These are phyloP conservation scores for Eospalax fontanierii DNA, from an alignment of 2,797 vertebrate species.

Conservation along the genomic window DNA sequence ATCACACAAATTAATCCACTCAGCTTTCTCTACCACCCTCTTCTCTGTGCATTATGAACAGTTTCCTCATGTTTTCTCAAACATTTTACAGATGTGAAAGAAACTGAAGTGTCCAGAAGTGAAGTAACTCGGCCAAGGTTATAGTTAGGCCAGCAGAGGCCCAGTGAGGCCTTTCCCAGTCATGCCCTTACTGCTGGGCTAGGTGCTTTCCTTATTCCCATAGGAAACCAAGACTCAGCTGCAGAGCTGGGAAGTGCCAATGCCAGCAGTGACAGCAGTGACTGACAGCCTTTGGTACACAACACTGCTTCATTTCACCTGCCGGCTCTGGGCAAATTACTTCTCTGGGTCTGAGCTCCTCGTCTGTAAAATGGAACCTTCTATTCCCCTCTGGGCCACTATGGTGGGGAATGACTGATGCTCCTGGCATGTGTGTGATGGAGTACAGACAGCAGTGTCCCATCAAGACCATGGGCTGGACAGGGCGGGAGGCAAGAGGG, in stretches of 20 bases:
- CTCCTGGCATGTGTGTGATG: neutral
- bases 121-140: neutral
- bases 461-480: rapidly evolving
- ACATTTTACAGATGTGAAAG: neutral
- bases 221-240: neutral
- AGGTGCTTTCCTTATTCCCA: neutral
- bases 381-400: neutral
- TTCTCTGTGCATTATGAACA: neutral
- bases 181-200: neutral
- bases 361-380: neutral
- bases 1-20: neutral
- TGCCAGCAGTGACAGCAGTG: neutral
- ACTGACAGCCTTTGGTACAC: neutral
- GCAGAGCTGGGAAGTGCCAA: neutral
- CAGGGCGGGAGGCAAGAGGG: neutral
- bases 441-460: neutral
- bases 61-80: neutral
- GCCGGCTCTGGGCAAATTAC: neutral
- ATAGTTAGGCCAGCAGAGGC: neutral
- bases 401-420: neutral
- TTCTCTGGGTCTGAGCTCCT: neutral
- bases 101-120: neutral
- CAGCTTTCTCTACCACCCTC: neutral
- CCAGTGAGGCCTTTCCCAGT: neutral
- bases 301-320: neutral